Percentiles rank a stretch among this genome's conserved stretches.
Evolutionary conservation across 2,113 vertebrate species (phyloP).

Genomic region (Siphamia tubifer): DNA sequence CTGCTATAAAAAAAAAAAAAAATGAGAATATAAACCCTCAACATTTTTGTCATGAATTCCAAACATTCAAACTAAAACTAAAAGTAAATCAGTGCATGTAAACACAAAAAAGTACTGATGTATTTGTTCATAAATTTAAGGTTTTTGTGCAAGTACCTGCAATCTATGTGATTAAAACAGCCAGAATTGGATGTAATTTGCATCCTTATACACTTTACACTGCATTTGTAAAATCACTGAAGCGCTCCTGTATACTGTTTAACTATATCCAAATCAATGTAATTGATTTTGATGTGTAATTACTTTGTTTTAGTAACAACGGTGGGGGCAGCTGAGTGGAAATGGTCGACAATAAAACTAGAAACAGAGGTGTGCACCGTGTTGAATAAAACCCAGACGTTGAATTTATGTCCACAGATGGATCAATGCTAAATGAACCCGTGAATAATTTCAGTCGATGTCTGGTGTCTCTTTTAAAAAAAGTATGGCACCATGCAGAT

Average conservation of each 20-base stretch:
- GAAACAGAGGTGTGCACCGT: neutral
- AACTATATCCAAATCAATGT: constrained; percentile 18
- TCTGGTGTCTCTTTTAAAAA: constrained; percentile 6
- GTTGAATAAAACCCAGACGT: neutral
- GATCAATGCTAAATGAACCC: neutral
- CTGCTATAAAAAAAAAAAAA: too few relatives aligned
- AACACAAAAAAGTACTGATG: neutral
- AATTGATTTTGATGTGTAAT: constrained; percentile 31
- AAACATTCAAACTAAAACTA: neutral
- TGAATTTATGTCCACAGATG: neutral
- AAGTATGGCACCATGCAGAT: constrained; percentile 7
- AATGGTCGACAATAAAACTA: neutral
- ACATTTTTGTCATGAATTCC: constrained; percentile 4
- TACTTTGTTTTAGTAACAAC: constrained; percentile 24
- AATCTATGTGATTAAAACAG: neutral
- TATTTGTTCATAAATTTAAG: neutral
- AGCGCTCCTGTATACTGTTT: neutral
- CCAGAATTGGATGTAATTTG: neutral
- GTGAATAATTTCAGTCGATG: constrained; percentile 9
- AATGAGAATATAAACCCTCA: too few relatives aligned
- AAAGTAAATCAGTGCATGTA: neutral
- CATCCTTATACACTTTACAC: neutral
- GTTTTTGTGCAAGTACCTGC: neutral
- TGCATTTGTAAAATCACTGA: constrained; percentile 13
- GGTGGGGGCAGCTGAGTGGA: neutral